Evolutionary conservation across 2,888 invertebrate genomes (phyloP).

Genomic region (Mesorhabditis belari): DNA sequence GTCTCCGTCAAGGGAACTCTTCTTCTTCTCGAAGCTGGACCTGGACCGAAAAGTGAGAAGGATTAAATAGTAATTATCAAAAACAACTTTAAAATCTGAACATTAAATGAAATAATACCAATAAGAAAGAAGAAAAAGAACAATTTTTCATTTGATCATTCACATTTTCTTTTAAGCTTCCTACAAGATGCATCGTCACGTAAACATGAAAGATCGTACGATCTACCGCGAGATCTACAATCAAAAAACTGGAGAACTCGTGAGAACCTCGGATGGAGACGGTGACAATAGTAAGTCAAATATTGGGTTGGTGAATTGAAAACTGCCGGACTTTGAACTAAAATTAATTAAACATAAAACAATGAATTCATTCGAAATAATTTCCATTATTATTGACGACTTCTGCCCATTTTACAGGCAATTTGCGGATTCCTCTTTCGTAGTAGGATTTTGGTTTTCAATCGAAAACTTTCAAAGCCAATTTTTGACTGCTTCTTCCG

Average conservation of each 20-base stretch:
- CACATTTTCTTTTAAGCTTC: conserved; percentile 12
- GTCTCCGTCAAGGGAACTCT: conserved; percentile 23
- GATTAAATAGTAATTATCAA: background rate
- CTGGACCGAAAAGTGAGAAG: background rate
- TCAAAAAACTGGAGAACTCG: background rate
- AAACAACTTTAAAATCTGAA: background rate
- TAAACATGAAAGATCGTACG: background rate
- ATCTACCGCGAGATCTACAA: background rate
- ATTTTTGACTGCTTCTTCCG: no score
- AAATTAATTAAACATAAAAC: no score
- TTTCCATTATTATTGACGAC: no score
- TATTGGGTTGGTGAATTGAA: no score
- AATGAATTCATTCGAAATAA: no score
- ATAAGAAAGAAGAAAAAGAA: background rate
- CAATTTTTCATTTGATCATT: conserved; percentile 1
- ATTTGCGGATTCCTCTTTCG: no score
- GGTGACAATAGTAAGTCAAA: background rate
- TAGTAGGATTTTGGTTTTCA: no score
- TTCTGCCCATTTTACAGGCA: no score
- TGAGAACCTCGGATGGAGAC: background rate
- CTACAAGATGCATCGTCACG: conserved; percentile 9
- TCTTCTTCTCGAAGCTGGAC: conserved; percentile 13
- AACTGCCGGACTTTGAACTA: no score
- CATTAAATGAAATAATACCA: no score
- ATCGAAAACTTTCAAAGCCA: no score